Evolutionary conservation across 92 coral and sea anemone genomes (phyloP), one percentile per base, ranked within the genome.

Genomic region (Paragorgia papillata): DNA sequence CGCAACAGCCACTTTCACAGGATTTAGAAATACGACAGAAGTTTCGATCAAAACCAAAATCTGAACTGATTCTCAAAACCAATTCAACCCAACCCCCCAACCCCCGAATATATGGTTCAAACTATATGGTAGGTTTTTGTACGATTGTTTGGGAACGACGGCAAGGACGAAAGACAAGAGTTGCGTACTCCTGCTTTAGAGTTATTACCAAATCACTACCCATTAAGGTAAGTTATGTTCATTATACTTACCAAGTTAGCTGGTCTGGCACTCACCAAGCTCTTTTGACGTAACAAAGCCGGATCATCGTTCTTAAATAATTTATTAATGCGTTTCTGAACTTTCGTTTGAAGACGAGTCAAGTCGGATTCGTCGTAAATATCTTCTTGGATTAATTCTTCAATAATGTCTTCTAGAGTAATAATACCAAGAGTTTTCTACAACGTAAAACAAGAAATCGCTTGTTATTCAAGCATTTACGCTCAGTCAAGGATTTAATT

Each of bases 311-410:
- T 15, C 14, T 35, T 71, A n/a, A 54, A 35, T 41, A 71, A 49
- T 31, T 35, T 71, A 34, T 71, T 35, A 39, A 71, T 33, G 41
- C 78, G 78, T 8, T 53, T 13, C 35, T 71, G 78, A 31, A 75
- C 60, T 75, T 25, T 65, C 41, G 25, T 28, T n/a, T 88, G 84
- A 40, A 19, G 51, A 28, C 81, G 57, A 9, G 20, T 17, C 21
- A 85, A 50, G 55, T 94, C 98, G 26, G 95, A 88, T 67, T 94
- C 98, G 35, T 94, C 98, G 90, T 89, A 94, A 18, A 94, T 94
- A 20, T 94, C 98, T 79, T 94, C 98, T 57, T 94, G 98, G 35
- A 94, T 94, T 18, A 94, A 80, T 56, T 88, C 85, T 69, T 94
- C 98, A 9, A 94, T 67, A 14, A 94, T 85, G 77, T 94, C 98